These are phyloP conservation scores for Ceriagrion tenellum DNA, from an alignment of 2,888 invertebrate genomes.

Conservation along the genomic window DNA sequence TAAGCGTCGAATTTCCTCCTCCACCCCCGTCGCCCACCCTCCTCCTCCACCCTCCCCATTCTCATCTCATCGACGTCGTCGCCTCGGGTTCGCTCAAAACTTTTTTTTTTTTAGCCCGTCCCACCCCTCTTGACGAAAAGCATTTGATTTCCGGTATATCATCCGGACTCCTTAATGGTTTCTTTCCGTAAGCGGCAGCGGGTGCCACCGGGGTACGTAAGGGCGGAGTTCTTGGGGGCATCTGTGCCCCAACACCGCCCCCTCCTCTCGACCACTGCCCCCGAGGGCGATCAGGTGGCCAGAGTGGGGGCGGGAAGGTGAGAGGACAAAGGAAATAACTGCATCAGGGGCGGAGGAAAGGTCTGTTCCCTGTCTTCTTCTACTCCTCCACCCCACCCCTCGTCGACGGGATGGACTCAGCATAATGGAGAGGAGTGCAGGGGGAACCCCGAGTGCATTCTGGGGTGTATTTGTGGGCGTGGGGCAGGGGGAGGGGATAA, in stretches of 20 bases:
- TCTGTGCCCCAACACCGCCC: background rate
- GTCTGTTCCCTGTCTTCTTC: background rate
- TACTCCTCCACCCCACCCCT: too few relatives aligned
- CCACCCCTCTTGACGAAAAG: background rate
- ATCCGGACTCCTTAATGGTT: slow-evolving; percentile 20
- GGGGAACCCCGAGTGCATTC: background rate
- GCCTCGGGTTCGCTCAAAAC: background rate
- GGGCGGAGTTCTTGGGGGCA: background rate
- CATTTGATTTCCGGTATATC: slow-evolving; percentile 9
- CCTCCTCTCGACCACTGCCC: background rate
- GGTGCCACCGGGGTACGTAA: background rate
- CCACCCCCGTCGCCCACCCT: too few relatives aligned
- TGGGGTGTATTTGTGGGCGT: background rate
- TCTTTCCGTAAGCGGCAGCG: background rate
- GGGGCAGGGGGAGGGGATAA: background rate
- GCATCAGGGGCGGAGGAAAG: background rate
- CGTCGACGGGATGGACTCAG: background rate
- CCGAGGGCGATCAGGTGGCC: background rate
- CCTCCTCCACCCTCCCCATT: background rate
- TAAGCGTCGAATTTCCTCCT: background rate
- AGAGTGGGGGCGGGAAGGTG: background rate
- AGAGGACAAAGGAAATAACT: background rate
- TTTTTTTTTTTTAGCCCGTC: background rate
- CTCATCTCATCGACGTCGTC: background rate
- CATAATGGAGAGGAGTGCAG: slow-evolving; percentile 4